Evolutionary conservation across 2,888 invertebrate genomes (phyloP).

Genomic region (Halocaridina rubra): DNA sequence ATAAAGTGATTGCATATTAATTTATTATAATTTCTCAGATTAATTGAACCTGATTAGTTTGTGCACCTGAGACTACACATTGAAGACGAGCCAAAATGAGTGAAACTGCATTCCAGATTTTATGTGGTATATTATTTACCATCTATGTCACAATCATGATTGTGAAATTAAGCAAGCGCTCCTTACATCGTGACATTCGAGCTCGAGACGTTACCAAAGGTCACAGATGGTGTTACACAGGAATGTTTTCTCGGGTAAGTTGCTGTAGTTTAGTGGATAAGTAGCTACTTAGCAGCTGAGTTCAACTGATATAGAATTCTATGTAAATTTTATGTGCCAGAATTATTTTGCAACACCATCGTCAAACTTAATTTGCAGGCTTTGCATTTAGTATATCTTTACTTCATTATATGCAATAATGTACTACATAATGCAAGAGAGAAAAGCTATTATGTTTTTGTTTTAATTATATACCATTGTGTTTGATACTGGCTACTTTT

Average conservation of each 20-base stretch:
- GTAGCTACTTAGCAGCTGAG: neutral
- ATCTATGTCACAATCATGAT: conserved; percentile 17
- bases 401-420: neutral
- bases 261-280: neutral
- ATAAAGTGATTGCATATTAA: too few relatives aligned
- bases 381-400: neutral
- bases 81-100: neutral
- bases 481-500: too few relatives aligned
- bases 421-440: neutral
- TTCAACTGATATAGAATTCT: neutral
- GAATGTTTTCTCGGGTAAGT: conserved; percentile 39
- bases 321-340: neutral
- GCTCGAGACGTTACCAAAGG: conserved; percentile 50
- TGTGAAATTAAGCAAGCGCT: conserved; percentile 31
- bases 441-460: neutral
- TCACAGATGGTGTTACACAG: conserved; percentile 59
- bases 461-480: neutral
- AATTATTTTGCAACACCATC: neutral
- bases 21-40: too few relatives aligned
- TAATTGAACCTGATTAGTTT: too few relatives aligned
- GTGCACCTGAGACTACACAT: neutral
- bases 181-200: conserved; percentile 30
- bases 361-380: neutral
- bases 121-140: conserved; percentile 12
- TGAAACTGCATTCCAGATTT: neutral